Percentiles rank a stretch among this genome's conserved stretches.
Evolutionary conservation across 2,888 invertebrate genomes (phyloP).

Genomic region (Brenthis hecate): DNA sequence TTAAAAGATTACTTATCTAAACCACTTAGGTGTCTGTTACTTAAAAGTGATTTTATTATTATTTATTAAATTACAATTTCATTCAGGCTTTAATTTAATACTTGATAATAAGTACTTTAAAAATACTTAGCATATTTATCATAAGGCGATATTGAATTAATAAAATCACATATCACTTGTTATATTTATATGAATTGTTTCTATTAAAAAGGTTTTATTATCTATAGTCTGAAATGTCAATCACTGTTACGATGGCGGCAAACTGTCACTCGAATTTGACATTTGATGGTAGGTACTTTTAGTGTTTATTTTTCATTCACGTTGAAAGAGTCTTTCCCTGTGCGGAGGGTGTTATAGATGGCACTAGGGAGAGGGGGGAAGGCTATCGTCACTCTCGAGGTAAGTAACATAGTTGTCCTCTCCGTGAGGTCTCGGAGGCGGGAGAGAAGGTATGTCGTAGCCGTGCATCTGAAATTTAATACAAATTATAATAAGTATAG

Average conservation of each 20-base stretch:
- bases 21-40: slow-evolving; percentile 1
- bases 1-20: slow-evolving; percentile 17
- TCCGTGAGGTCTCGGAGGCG: slow-evolving; percentile 85
- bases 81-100: slow-evolving; percentile 31
- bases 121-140: slow-evolving; percentile 31
- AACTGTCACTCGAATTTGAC: slow-evolving; percentile 12
- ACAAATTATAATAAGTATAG: no score
- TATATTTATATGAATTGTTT: slow-evolving; percentile 27
- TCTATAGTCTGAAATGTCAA: slow-evolving; percentile 5
- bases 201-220: slow-evolving; percentile 18
- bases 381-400: slow-evolving; percentile 93
- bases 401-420: slow-evolving; percentile 95
- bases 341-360: slow-evolving; percentile 59
- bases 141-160: slow-evolving; percentile 34
- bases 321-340: slow-evolving; percentile 33
- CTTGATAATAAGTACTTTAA: slow-evolving; percentile 34
- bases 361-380: slow-evolving; percentile 88
- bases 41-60: slow-evolving; percentile 12
- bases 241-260: slow-evolving; percentile 9
- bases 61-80: slow-evolving; percentile 17
- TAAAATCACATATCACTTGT: slow-evolving; percentile 33
- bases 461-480: slow-evolving; percentile 91
- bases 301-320: background rate
- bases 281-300: background rate
- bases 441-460: slow-evolving; percentile 87